Evolutionary conservation across 2,797 vertebrate genomes (phyloP).

Genomic region (Aldrovandia affinis): DNA sequence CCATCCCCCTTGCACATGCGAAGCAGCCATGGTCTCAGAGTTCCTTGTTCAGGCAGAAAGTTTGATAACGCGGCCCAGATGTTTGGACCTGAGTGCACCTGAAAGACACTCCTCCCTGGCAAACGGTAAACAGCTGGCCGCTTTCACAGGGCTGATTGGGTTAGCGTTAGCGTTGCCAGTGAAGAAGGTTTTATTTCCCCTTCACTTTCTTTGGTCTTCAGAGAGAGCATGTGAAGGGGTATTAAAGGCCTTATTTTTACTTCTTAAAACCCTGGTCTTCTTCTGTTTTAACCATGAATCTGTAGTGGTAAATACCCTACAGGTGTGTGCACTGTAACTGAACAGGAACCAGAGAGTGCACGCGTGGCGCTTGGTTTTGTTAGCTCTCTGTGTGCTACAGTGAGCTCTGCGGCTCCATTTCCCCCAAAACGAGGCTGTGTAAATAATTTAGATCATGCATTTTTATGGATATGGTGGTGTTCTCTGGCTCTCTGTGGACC

Average conservation of each 20-base stretch:
- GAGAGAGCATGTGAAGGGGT: background rate
- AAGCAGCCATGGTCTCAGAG: background rate
- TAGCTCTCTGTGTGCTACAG: constrained; percentile 8
- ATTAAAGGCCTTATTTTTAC: background rate
- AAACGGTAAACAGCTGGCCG: background rate
- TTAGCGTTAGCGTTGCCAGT: background rate
- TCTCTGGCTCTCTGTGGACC: constrained; percentile 55
- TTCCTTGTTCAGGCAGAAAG: background rate
- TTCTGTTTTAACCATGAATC: constrained; percentile 11
- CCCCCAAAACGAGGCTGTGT: constrained; percentile 46
- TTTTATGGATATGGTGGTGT: constrained; percentile 72
- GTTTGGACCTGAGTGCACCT: background rate
- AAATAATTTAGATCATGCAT: constrained; percentile 78
- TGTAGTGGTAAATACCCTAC: background rate
- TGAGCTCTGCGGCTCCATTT: background rate
- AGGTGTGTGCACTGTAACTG: background rate
- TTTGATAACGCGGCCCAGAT: background rate
- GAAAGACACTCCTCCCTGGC: background rate
- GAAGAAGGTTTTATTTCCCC: background rate
- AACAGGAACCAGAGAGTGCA: background rate
- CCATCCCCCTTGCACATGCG: background rate
- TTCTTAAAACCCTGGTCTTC: background rate
- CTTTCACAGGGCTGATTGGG: background rate
- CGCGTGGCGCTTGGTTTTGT: background rate
- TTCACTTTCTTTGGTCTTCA: background rate